Evolutionary conservation across 2,888 invertebrate genomes (phyloP).

Genomic region (Watsonalla cultraria): DNA sequence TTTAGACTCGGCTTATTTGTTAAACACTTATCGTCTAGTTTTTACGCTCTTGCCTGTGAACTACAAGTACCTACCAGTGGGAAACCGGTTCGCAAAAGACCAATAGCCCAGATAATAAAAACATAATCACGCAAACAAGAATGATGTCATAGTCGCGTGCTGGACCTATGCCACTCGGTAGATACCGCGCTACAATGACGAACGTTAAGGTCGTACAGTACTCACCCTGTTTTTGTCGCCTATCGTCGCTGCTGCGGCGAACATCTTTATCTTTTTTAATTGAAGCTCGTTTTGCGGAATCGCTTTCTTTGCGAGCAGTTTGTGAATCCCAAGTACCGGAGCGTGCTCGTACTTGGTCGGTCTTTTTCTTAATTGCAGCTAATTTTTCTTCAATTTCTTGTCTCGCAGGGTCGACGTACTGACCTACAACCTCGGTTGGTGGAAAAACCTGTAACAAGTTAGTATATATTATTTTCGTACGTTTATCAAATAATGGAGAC

Average conservation of each 20-base stretch:
- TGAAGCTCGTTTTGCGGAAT: slow-evolving; percentile 32
- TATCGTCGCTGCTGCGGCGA: slow-evolving; percentile 54
- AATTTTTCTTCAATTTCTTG: slow-evolving; percentile 13
- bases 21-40: slow-evolving; percentile 11
- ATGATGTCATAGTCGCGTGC: slow-evolving; percentile 23
- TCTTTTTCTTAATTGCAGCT: slow-evolving; percentile 15
- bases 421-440: slow-evolving; percentile 19
- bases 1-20: slow-evolving; percentile 16
- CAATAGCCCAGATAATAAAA: slow-evolving; percentile 1
- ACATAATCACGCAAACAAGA: slow-evolving; percentile 10
- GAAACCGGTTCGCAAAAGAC: neutral
- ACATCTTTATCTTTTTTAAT: slow-evolving; percentile 47
- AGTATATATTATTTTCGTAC: neutral
- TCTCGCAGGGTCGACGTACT: slow-evolving; percentile 12
- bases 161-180: slow-evolving; percentile 25
- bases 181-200: slow-evolving; percentile 14
- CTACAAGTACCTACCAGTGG: neutral
- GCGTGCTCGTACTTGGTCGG: slow-evolving; percentile 65
- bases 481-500: too few relatives aligned
- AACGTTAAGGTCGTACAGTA: slow-evolving; percentile 12
- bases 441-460: slow-evolving; percentile 24
- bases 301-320: slow-evolving; percentile 42
- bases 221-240: slow-evolving; percentile 63
- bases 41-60: neutral
- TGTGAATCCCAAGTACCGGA: slow-evolving; percentile 81